phyloP scores from a whole-genome alignment of 1,140 invertebrate genomes.

The Melanaphis sacchari region DNA sequence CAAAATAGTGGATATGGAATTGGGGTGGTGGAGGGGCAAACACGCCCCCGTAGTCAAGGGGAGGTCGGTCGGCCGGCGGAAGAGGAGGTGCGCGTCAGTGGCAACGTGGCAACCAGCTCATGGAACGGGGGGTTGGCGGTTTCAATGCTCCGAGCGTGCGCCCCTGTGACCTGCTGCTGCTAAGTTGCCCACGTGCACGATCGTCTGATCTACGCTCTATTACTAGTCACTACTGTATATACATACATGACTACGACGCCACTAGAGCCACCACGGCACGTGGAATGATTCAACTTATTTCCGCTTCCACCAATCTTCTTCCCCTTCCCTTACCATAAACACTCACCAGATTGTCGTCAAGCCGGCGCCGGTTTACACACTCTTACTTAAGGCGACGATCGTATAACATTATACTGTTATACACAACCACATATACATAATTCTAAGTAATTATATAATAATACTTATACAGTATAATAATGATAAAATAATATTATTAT shows the following conservation, averaged over 20 bases:
- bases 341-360: neutral
- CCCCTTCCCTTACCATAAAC: neutral
- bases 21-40: neutral
- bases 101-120: neutral
- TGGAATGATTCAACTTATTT: neutral
- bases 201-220: neutral
- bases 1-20: neutral
- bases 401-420: neutral
- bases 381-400: neutral
- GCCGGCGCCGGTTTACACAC: neutral
- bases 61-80: neutral
- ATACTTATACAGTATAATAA: neutral
- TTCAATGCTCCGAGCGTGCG: slow-evolving; percentile 6
- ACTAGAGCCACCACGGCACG: neutral
- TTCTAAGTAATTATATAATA: neutral
- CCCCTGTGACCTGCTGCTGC: slow-evolving; percentile 6
- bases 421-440: neutral
- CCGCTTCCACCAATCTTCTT: neutral
- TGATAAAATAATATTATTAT: neutral
- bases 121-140: neutral
- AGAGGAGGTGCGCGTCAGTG: neutral
- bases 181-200: slow-evolving; percentile 20
- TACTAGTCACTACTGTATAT: neutral
- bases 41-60: slow-evolving; percentile 51
- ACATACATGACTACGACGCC: neutral